These are phyloP conservation scores for Scaptomyza montana DNA, from an alignment of 1,140 invertebrate genomes.

Conservation along the genomic window DNA sequence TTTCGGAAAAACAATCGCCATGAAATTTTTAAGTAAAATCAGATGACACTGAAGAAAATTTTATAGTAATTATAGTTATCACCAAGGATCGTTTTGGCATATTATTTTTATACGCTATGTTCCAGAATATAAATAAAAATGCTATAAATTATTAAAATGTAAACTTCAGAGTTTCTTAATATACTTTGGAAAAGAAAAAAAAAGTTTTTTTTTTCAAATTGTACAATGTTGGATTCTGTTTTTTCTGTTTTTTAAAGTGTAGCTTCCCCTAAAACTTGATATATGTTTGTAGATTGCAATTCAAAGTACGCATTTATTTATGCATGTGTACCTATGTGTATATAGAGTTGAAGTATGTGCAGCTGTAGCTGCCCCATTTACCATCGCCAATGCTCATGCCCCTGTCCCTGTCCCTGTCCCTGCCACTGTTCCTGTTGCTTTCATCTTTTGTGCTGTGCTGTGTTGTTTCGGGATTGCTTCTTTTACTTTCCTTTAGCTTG, in stretches of 20 bases:
- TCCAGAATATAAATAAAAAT: too few relatives aligned
- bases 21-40: too few relatives aligned
- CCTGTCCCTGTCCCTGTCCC: neutral
- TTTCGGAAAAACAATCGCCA: too few relatives aligned
- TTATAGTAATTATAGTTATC: too few relatives aligned
- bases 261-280: constrained; percentile 7
- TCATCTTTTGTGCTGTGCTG: constrained; percentile 55
- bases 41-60: too few relatives aligned
- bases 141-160: too few relatives aligned
- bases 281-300: constrained; percentile 45
- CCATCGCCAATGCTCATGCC: neutral
- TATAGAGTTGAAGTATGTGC: constrained; percentile 40
- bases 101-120: too few relatives aligned
- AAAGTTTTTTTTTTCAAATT: too few relatives aligned
- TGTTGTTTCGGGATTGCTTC: constrained; percentile 17
- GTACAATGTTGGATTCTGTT: too few relatives aligned
- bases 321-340: constrained; percentile 11
- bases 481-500: constrained; percentile 30
- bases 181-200: too few relatives aligned
- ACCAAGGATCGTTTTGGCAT: too few relatives aligned
- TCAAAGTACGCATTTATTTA: constrained; percentile 19
- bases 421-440: constrained; percentile 19
- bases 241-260: neutral
- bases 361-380: constrained; percentile 40
- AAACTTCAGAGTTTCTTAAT: too few relatives aligned